phyloP scores from a whole-genome alignment of 1,140 invertebrate genomes.

The Drosophila lini region DNA sequence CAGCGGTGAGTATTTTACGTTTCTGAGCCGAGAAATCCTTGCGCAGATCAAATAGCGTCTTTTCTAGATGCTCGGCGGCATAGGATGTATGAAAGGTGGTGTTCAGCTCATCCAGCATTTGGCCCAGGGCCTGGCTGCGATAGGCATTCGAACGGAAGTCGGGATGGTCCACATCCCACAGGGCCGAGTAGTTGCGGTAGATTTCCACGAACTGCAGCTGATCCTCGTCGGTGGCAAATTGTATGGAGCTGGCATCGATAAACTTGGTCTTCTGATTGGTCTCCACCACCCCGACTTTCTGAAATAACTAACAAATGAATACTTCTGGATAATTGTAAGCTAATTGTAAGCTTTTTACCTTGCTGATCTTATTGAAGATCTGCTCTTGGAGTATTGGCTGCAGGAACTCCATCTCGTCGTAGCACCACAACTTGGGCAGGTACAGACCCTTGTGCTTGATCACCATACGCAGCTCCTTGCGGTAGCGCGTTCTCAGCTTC shows the following conservation, averaged over 20 bases:
- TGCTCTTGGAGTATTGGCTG: conserved; percentile 72
- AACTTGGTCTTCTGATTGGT: conserved; percentile 68
- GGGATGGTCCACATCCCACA: conserved; percentile 79
- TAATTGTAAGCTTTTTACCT: conserved; percentile 29
- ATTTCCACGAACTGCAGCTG: conserved; percentile 77
- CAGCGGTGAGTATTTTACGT: conserved; percentile 52
- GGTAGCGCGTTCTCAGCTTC: conserved; percentile 74
- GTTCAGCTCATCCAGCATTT: conserved; percentile 76
- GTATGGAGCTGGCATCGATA: conserved; percentile 61
- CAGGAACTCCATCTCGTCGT: conserved; percentile 76
- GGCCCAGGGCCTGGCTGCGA: conserved; percentile 65
- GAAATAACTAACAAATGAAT: background rate
- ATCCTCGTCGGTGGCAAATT: conserved; percentile 52
- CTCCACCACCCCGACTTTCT: conserved; percentile 73
- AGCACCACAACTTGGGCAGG: conserved; percentile 78
- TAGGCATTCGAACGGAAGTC: conserved; percentile 76
- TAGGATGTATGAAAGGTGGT: conserved; percentile 44
- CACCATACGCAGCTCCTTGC: conserved; percentile 73
- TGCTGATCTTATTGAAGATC: conserved; percentile 70
- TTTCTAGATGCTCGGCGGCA: conserved; percentile 63
- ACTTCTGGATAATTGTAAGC: background rate
- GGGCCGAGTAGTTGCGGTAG: conserved; percentile 69
- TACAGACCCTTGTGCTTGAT: conserved; percentile 78
- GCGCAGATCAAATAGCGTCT: conserved; percentile 70
- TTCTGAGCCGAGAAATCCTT: conserved; percentile 74